Conservation (phyloP, 1,140 invertebrate species). For the Ostrea edulis region DNA sequence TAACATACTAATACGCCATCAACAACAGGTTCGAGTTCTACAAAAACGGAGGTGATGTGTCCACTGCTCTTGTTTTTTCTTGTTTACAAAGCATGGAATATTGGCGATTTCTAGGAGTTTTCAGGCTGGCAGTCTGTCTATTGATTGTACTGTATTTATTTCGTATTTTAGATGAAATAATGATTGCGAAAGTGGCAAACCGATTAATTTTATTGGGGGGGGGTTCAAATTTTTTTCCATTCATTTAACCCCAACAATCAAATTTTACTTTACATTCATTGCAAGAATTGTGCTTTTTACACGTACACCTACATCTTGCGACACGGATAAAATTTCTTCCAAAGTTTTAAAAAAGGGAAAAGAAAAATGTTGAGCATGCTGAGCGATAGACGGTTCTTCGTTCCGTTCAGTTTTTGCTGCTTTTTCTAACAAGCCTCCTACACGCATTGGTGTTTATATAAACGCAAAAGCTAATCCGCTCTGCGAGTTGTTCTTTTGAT, state of each 20-base stretch:
- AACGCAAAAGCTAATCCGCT: slow-evolving; percentile 36
- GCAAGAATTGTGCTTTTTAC: background rate
- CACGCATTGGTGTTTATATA: slow-evolving; percentile 23
- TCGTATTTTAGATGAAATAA: background rate
- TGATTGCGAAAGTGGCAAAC: background rate
- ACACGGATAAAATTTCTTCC: background rate
- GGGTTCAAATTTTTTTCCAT: background rate
- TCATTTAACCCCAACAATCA: background rate
- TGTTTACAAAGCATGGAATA: no score
- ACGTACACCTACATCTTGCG: background rate
- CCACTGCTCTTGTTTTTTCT: no score
- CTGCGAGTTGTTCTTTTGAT: slow-evolving; percentile 37
- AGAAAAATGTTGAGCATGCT: background rate
- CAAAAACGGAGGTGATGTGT: no score
- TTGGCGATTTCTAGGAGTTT: no score
- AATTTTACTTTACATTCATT: background rate
- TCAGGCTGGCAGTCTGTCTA: background rate
- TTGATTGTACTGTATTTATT: background rate
- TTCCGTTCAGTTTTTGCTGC: slow-evolving; percentile 15
- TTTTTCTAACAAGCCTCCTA: slow-evolving; percentile 29
- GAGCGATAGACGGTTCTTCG: background rate
- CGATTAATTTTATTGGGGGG: background rate
- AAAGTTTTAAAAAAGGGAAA: background rate
- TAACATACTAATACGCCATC: no score
- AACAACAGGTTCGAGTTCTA: no score